Evolutionary conservation across 2,888 invertebrate genomes (phyloP), one percentile per base, ranked within the genome.

Genomic region (Buathra laborator): DNA sequence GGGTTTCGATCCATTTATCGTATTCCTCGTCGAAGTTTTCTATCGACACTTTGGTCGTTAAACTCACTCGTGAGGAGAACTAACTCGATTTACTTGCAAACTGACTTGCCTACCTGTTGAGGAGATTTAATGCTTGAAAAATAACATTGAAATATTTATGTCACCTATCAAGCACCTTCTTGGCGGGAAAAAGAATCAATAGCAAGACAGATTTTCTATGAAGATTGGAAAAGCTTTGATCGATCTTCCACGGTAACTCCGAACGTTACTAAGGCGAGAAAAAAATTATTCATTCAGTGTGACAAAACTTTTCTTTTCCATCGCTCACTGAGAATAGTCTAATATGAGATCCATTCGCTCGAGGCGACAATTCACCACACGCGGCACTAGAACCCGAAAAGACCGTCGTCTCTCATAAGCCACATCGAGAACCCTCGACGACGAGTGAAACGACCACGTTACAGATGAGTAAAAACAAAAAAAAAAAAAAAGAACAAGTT

Each of bases 21-120:
- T 53, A 19, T 53, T 19, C 16, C 71, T 37, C 51, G 56, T 14
- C 19, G 53, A 19, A 16, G 19, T 12, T 51, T 53, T 71, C 71
- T n/a, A 37, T 53, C 70, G 37, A n/a, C 51, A 29, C 16, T 32
- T 10, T 43, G 37, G 53, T 71, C 53, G 53, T 71, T 53, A 53
- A 71, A 71, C 53, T 53, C 53, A 43, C 71, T 32, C 32, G 71
- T 37, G 43, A 37, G 53, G 14, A 7, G 43, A 53, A 43, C 43
- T 19, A 37, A 53, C 71, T 37, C 53, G 71, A 5, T 53, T 53
- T 16, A 43, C 19, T 19, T 19, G 19, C 14, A 56, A 53, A 53
- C 48, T 56, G 37, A 14, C 37, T 53, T 37, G 37, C 16, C 71
- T 71, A 71, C 71, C 71, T 37, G 71, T 71, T 71, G 71, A 53